A percentile compares a stretch with the other conserved stretches of the same genome.
These are phyloP conservation scores for Panulirus ornatus DNA, from an alignment of 1,140 invertebrate species.

Conservation along the genomic window DNA sequence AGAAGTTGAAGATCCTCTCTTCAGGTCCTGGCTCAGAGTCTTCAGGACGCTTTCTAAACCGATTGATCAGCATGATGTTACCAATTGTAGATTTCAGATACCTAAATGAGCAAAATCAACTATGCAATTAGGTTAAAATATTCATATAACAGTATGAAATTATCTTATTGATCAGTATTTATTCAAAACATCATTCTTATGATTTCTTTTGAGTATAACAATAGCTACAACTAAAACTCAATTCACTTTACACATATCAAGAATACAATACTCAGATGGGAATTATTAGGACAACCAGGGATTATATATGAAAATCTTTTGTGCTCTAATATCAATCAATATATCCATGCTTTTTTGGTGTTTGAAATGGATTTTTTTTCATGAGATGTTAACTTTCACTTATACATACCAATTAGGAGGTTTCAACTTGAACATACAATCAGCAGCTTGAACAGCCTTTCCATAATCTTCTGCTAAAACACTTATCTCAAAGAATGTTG, in stretches of 20 bases:
- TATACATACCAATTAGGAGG: conserved; percentile 94
- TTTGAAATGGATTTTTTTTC: too few relatives aligned
- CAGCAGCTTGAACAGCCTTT: conserved; percentile 97
- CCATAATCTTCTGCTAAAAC: conserved; percentile 97
- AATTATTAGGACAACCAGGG: too few relatives aligned
- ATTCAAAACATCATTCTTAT: too few relatives aligned
- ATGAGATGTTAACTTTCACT: too few relatives aligned
- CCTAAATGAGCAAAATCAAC: conserved; percentile 78
- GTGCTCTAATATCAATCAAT: too few relatives aligned
- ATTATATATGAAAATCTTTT: too few relatives aligned
- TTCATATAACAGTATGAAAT: not conserved
- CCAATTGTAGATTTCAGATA: conserved; percentile 98
- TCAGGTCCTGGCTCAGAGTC: conserved; percentile 83
- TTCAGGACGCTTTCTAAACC: conserved; percentile 88
- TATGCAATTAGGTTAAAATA: not conserved
- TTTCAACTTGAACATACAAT: conserved; percentile 99
- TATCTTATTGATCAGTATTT: too few relatives aligned
- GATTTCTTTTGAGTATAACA: too few relatives aligned
- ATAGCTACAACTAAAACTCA: too few relatives aligned
- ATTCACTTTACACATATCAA: too few relatives aligned
- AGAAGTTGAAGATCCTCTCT: conserved; percentile 95
- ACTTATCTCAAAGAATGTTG: conserved; percentile 99
- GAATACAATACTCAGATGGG: too few relatives aligned
- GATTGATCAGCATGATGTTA: conserved; percentile 97
- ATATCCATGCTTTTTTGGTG: too few relatives aligned